Percentiles rank a stretch among this genome's conserved stretches.
These are phyloP conservation scores for Metopia argyrocephala DNA, from an alignment of 2,888 invertebrate species.

Conservation along the genomic window DNA sequence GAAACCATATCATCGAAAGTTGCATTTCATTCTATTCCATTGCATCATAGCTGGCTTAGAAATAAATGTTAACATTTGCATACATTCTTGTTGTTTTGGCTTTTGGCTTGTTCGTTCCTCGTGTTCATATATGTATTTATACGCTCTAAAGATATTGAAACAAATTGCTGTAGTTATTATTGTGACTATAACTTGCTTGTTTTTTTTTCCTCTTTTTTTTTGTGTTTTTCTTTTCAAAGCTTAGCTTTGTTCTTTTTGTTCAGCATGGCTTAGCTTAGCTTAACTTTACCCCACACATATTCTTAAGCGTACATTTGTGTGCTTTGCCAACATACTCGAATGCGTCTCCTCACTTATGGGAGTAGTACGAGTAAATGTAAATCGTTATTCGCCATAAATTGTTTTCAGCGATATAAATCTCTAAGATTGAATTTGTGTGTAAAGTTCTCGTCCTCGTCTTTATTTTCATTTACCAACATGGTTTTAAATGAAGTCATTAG, in stretches of 20 bases:
- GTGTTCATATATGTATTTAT: too few relatives aligned
- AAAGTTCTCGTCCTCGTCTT: conserved; percentile 14
- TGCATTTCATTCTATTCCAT: neutral
- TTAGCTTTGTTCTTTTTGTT: conserved; percentile 1
- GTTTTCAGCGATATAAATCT: conserved; percentile 61
- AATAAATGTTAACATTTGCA: conserved; percentile 41
- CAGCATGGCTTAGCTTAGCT: neutral
- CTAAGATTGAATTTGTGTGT: conserved; percentile 60
- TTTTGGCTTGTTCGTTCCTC: conserved; percentile 40
- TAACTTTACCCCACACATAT: conserved; percentile 57
- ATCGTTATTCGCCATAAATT: conserved; percentile 64
- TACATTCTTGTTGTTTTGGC: conserved; percentile 19
- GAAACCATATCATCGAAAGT: conserved; percentile 54
- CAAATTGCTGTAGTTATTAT: conserved; percentile 60
- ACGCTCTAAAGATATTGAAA: conserved; percentile 54
- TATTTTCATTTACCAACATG: conserved; percentile 43
- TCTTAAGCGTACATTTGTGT: conserved; percentile 26
- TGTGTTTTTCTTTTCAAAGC: neutral
- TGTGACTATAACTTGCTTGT: conserved; percentile 51
- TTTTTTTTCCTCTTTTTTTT: conserved; percentile 38
- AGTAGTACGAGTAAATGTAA: conserved; percentile 63
- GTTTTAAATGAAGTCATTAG: conserved; percentile 64
- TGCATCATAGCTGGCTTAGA: neutral
- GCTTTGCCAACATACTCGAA: too few relatives aligned
- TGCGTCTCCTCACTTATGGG: conserved; percentile 51